Evolutionary conservation across 2,888 invertebrate genomes (phyloP).

Genomic region (Apocheima hispidaria): DNA sequence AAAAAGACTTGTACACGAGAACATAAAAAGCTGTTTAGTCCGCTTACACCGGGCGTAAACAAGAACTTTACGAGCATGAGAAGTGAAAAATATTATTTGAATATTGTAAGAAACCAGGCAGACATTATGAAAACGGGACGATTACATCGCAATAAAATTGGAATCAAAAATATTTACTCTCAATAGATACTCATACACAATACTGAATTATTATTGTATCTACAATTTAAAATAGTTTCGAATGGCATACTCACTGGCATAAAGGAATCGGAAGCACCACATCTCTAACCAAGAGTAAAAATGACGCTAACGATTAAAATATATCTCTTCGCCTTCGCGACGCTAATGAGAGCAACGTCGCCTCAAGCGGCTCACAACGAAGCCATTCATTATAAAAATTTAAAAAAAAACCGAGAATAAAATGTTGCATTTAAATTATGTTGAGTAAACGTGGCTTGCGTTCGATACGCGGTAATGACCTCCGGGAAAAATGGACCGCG

Average conservation of each 20-base stretch:
- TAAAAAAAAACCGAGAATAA: constrained; percentile 58
- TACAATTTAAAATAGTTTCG: background rate
- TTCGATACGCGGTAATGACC: constrained; percentile 69
- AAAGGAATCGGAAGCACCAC: constrained; percentile 13
- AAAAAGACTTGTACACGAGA: too few species aligned
- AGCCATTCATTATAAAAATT: constrained; percentile 73
- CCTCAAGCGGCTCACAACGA: constrained; percentile 54
- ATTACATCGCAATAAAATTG: background rate
- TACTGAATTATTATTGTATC: background rate
- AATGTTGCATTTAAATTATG: constrained; percentile 63
- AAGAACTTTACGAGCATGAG: too few species aligned
- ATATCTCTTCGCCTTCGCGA: constrained; percentile 44
- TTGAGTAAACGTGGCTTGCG: constrained; percentile 60
- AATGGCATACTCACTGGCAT: constrained; percentile 10
- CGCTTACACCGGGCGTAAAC: too few species aligned
- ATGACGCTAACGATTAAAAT: constrained; percentile 39
- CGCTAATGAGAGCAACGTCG: constrained; percentile 43
- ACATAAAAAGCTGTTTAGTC: too few species aligned
- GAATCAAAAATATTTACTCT: background rate
- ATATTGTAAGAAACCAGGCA: too few species aligned
- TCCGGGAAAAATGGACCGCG: constrained; percentile 64
- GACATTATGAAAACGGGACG: too few species aligned
- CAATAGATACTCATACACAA: background rate
- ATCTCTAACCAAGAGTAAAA: constrained; percentile 6
- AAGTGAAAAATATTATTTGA: too few species aligned